Conservation (phyloP, 1,140 invertebrate species). For the Oscheius sp. region DNA sequence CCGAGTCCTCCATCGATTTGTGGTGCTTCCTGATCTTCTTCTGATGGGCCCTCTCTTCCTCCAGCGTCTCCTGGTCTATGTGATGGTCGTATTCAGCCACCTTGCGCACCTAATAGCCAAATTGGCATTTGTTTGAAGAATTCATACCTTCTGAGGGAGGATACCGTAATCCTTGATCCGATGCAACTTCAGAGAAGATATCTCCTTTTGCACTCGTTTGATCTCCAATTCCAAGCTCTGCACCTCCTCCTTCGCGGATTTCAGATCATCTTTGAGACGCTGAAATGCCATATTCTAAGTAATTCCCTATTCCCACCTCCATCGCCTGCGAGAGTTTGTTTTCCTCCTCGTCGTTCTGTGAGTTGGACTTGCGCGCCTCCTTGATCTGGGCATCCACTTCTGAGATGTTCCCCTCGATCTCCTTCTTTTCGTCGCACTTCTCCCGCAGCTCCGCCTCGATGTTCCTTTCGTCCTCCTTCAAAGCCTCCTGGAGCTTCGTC, state of each 20-base stretch:
- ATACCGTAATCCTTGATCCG: background rate
- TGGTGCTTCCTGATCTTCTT: constrained; percentile 67
- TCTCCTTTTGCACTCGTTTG: background rate
- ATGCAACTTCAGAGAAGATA: background rate
- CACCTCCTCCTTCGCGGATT: background rate
- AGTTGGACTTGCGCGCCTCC: background rate
- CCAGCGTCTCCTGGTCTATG: background rate
- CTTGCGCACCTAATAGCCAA: background rate
- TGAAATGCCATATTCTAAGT: background rate
- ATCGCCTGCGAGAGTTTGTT: constrained; percentile 55
- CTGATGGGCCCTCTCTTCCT: background rate
- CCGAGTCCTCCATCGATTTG: constrained; percentile 66
- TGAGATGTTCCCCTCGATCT: background rate
- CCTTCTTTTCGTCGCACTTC: background rate
- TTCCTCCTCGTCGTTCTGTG: constrained; percentile 56
- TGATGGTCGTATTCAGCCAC: background rate
- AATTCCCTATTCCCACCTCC: background rate
- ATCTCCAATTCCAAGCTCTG: background rate
- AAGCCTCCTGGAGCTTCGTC: background rate
- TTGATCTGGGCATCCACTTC: background rate
- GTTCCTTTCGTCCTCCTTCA: background rate
- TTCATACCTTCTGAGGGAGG: background rate
- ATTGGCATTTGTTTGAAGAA: background rate
- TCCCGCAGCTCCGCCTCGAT: background rate
- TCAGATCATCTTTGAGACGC: background rate